phyloP scores from a whole-genome alignment of 2,888 invertebrate genomes.

The Cynaeus angustus region DNA sequence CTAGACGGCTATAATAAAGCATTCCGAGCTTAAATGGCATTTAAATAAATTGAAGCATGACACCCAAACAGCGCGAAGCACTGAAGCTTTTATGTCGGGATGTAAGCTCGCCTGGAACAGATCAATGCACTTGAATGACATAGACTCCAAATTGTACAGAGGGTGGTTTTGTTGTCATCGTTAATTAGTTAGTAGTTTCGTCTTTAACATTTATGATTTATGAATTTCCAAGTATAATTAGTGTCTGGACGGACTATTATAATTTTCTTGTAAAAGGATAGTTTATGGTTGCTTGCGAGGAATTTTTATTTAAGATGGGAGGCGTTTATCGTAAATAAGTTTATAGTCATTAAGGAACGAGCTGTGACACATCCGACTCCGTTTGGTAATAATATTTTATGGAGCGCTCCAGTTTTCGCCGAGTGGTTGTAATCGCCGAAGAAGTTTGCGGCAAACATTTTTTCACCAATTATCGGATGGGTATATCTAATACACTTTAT shows the following conservation, averaged over 20 bases:
- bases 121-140: slow-evolving; percentile 40
- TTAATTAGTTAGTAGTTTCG: slow-evolving; percentile 31
- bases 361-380: slow-evolving; percentile 9
- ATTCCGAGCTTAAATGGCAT: slow-evolving; percentile 26
- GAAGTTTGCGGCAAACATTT: not conserved
- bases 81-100: slow-evolving; percentile 41
- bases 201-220: slow-evolving; percentile 40
- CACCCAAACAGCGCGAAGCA: slow-evolving; percentile 14
- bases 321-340: slow-evolving; percentile 3
- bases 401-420: not conserved
- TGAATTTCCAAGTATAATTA: slow-evolving; percentile 26
- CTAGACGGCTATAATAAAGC: slow-evolving; percentile 14
- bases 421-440: not conserved
- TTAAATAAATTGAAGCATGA: slow-evolving; percentile 33
- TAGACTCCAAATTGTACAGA: slow-evolving; percentile 28
- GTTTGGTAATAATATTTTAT: slow-evolving; percentile 14
- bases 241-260: too few species aligned
- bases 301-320: not conserved
- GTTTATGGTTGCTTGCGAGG: not conserved
- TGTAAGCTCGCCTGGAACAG: slow-evolving; percentile 25
- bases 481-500: not conserved
- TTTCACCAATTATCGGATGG: not conserved
- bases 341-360: slow-evolving; percentile 6
- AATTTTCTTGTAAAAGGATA: not conserved
- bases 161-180: slow-evolving; percentile 29